Evolutionary conservation across 2,888 invertebrate species (phyloP), one percentile per base, ranked within the genome.

Genomic region (Biston stratarius): DNA sequence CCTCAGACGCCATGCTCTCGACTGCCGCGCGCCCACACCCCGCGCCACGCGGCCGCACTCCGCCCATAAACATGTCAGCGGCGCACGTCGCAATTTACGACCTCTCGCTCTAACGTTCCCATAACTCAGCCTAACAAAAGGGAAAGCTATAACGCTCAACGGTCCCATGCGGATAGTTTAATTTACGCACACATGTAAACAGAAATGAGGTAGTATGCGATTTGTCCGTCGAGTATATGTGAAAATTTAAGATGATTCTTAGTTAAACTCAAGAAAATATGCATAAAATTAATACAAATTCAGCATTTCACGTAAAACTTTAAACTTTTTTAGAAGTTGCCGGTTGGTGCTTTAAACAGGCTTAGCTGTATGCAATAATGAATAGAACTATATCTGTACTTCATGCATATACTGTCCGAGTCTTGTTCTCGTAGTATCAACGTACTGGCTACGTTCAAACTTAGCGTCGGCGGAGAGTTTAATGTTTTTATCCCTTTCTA

Each of bases 1-100:
- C 67, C 42, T 55, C 34, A 58, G 92, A 88, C 93, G 93, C 93
- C 93, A 92, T 93, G 80, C 89, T 92, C 88, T 78, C 85, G 82
- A 93, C 91, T 93, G 92, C 87, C 89, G 89, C 75, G 85, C 83
- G 85, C 88, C 87, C 90, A 87, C 89, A 83, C 55, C 53, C 85
- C 77, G 76, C 73, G 81, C 85, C 88, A 83, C 85, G 84, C 84
- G 86, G 84, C 85, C 85, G 83, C 82, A 85, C 90, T 85, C 92
- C 94, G 93, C 94, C 94, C 94, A 94, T 94, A 94, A 94, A 94
- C 89, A 94, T 93, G 94, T 94, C 94, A 90, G 63, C 85, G 89
- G 87, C 86, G 81, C 83, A 87, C 87, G 88, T 89, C 80, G 86
- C 91, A 85, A 94, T 93, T 94, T 93, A 94, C 90, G 92, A 92